Percentiles rank a stretch among this genome's conserved stretches.
Evolutionary conservation across 2,888 invertebrate genomes (phyloP).

Genomic region (Diadegma fenestrale): DNA sequence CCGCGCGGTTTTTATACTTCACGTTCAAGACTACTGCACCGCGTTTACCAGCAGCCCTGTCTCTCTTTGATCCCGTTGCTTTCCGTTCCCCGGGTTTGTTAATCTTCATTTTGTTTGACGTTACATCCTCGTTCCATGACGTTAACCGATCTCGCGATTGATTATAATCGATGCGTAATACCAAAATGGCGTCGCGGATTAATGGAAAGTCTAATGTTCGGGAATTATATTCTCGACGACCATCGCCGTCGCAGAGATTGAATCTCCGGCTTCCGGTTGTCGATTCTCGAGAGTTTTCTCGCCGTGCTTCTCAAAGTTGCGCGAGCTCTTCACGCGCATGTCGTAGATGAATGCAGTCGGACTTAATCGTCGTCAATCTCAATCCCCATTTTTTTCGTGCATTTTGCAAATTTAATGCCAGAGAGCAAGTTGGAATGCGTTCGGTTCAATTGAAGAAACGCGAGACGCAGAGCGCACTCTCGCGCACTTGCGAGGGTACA

Average conservation of each 20-base stretch:
- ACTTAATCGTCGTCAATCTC: not conserved
- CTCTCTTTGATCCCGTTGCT: not conserved
- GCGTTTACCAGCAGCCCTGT: not conserved
- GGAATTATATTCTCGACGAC: not conserved
- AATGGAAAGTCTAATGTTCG: not conserved
- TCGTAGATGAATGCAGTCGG: too few species aligned
- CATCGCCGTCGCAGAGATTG: not conserved
- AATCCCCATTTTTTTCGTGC: not conserved
- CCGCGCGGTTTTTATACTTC: slow-evolving; percentile 6
- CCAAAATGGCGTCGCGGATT: not conserved
- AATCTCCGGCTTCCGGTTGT: not conserved
- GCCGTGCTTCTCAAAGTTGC: not conserved
- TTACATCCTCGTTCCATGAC: not conserved
- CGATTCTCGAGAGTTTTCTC: not conserved
- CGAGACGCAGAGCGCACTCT: slow-evolving; percentile 7
- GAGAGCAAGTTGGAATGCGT: not conserved
- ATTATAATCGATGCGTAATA: slow-evolving; percentile 25
- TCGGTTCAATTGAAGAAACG: slow-evolving; percentile 5
- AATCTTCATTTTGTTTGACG: slow-evolving; percentile 49
- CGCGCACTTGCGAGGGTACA: not conserved
- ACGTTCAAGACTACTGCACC: slow-evolving; percentile 30
- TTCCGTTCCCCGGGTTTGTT: not conserved
- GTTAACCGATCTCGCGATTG: slow-evolving; percentile 1
- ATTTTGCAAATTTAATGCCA: not conserved
- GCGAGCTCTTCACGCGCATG: not conserved